A percentile compares a stretch with the other conserved stretches of the same genome.
Conservation (phyloP, 2,113 vertebrate species). For the Benthochromis sp. region DNA sequence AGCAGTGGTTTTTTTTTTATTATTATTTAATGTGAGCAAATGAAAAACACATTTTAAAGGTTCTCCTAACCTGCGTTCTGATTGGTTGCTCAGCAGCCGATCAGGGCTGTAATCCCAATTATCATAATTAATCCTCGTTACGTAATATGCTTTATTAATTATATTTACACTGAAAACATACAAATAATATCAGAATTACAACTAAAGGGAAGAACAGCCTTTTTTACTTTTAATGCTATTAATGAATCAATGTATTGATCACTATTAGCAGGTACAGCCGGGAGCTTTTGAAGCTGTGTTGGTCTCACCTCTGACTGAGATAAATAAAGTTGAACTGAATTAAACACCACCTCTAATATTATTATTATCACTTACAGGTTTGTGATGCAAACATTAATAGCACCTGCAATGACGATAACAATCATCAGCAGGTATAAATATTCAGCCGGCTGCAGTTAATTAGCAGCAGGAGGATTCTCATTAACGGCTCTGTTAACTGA, state of each 20-base stretch:
- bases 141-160: not conserved
- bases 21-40: not conserved
- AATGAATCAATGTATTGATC: not conserved
- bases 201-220: not conserved
- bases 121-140: not conserved
- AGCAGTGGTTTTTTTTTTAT: not conserved
- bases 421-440: not conserved
- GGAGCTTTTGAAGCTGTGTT: accelerated
- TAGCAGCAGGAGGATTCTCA: not conserved
- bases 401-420: not conserved
- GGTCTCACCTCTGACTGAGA: not conserved
- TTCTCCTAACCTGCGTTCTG: not conserved
- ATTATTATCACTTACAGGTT: not conserved
- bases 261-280: not conserved
- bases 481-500: not conserved
- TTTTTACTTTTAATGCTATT: not conserved
- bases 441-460: not conserved
- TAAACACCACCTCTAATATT: not conserved
- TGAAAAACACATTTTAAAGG: not conserved
- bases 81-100: not conserved
- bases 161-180: not conserved
- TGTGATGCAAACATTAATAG: not conserved
- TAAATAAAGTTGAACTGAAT: not conserved
- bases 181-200: not conserved
- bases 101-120: not conserved